Conservation (phyloP, 2,797 vertebrate genomes). For the Lagodon rhomboides region DNA sequence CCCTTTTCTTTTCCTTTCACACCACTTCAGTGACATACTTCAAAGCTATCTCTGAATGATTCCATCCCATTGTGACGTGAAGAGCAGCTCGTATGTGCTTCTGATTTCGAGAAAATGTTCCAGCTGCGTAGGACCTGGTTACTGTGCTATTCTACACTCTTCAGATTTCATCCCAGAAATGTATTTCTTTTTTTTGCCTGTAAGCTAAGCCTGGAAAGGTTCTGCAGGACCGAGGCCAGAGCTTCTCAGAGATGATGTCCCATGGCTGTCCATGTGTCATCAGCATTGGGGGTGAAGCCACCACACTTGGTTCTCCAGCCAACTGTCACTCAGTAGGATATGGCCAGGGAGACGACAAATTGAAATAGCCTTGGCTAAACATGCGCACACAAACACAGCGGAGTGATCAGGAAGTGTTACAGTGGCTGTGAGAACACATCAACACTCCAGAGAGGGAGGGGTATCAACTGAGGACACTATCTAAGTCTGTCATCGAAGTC, state of each 20-base stretch:
- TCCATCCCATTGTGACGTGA: not conserved
- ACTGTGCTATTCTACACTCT: not conserved
- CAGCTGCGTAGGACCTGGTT: conserved; percentile 5
- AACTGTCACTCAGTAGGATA: conserved; percentile 56
- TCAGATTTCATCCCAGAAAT: conserved; percentile 29
- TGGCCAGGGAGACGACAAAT: conserved; percentile 37
- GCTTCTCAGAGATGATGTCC: conserved; percentile 45
- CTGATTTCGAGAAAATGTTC: conserved; percentile 17
- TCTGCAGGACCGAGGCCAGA: conserved; percentile 47
- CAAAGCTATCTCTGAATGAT: not conserved
- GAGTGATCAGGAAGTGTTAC: conserved; percentile 41
- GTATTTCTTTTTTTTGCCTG: conserved; percentile 17
- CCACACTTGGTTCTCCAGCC: conserved; percentile 40
- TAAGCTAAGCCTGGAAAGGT: conserved; percentile 45
- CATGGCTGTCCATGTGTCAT: conserved; percentile 55
- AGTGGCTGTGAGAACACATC: conserved; percentile 39
- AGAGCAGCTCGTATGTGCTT: conserved; percentile 1
- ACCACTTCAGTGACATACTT: conserved; percentile 32
- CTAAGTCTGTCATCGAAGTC: conserved; percentile 36
- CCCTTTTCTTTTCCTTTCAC: conserved; percentile 24
- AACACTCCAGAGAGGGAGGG: conserved; percentile 20
- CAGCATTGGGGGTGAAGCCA: conserved; percentile 39
- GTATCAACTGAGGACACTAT: conserved; percentile 42
- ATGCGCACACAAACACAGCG: conserved; percentile 24
- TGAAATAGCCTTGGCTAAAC: conserved; percentile 46